Base-by-base conservation (phyloP, 64 coral and sea anemone genomes). In the Pachyseris speciosa region DNA sequence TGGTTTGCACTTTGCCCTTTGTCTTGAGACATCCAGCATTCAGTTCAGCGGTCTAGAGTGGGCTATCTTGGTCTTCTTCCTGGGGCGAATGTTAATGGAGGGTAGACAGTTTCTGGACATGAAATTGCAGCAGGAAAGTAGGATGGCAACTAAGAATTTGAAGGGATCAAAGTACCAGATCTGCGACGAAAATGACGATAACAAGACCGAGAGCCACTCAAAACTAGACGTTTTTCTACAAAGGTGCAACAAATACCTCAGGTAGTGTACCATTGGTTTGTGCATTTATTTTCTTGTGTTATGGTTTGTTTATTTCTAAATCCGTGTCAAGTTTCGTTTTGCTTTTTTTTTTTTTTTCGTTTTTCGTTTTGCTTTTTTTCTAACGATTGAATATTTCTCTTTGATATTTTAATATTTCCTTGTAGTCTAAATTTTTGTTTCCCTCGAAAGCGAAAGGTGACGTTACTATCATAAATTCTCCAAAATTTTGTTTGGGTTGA, bases 1-100 rank as follows among this genome's bases (percentile, higher is more conserved):
- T 68, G 78, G 19, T 29, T 78, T 91, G 12, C 78, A 91, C 53
- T 91, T 84, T 39, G 51, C 67, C 25, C 7, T 84, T 27, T 91
- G 89, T 48, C 65, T 91, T 22, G 15, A 47, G 36, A 50, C 78
- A 0, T 91, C 89, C 12, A 91, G 63, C 22, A 59, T 84, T 72
- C 78, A 64, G 3, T 71, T 91, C n/a, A 91, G 47, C 11, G 16
- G 17, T 9, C 24, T 84, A 1, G 89, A 91, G 39, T 91, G 64
- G 76, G 67, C 69, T 0, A 73, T 91, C 3, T 24, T 83, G 19
- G 37, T 91, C 2, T 91, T 91, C 53, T 84, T 84, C 29, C 28
- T 83, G 67, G 89, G 77, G 43, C 76, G 89, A 28, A 16, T 85
- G 5, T 1, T 32, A 19, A 85, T 44, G 37, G 90, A 92, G 25